Evolutionary conservation across 2,888 invertebrate species (phyloP).

Genomic region (Harpalus rubripes): DNA sequence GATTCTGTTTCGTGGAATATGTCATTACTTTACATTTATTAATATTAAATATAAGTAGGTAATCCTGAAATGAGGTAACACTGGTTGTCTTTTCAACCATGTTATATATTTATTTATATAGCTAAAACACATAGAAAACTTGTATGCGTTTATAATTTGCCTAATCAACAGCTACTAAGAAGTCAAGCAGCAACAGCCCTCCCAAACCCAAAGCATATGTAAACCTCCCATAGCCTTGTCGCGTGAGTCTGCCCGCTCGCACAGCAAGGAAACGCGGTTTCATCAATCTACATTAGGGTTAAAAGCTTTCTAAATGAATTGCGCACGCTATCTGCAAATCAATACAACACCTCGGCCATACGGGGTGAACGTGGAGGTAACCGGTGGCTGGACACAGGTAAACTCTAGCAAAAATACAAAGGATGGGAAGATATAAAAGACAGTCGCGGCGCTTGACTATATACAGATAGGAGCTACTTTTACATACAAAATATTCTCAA

Average conservation of each 20-base stretch:
- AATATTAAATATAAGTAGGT: too few species aligned
- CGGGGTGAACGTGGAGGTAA: not conserved
- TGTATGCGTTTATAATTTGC: too few species aligned
- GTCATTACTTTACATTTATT: too few species aligned
- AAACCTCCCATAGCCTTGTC: conserved; percentile 22
- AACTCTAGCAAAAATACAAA: not conserved
- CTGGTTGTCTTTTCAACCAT: too few species aligned
- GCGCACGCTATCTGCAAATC: conserved; percentile 70
- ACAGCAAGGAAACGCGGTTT: conserved; percentile 55
- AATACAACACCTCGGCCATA: conserved; percentile 60
- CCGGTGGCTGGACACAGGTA: conserved; percentile 10
- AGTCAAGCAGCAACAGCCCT: not conserved
- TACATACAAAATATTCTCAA: too few species aligned
- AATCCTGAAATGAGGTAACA: too few species aligned
- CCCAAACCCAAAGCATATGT: conserved; percentile 4
- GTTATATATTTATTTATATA: too few species aligned
- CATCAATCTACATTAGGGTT: conserved; percentile 78
- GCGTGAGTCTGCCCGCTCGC: conserved; percentile 36
- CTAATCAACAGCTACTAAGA: not conserved
- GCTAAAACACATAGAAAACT: too few species aligned
- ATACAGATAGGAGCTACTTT: too few species aligned
- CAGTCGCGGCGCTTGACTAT: too few species aligned
- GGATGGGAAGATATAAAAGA: too few species aligned
- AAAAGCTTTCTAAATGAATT: conserved; percentile 78
- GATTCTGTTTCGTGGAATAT: too few species aligned